Evolutionary conservation across 1,140 invertebrate genomes (phyloP).

Genomic region (Eubasilissa regina): DNA sequence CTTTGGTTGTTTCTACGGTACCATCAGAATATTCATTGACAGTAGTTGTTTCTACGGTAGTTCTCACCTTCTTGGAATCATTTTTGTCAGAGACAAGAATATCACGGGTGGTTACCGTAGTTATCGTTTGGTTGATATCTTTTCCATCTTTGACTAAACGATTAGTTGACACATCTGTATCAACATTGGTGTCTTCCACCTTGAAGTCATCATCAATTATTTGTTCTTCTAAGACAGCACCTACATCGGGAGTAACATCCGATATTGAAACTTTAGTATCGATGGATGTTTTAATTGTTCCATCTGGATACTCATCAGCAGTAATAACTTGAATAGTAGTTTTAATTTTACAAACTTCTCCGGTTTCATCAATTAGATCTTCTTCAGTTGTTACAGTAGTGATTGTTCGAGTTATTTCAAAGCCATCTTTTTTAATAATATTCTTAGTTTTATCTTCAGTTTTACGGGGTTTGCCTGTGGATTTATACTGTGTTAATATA

Average conservation of each 20-base stretch:
- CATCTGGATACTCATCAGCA: slow-evolving; percentile 69
- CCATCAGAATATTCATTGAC: slow-evolving; percentile 66
- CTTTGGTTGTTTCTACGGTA: slow-evolving; percentile 68
- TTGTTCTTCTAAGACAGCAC: slow-evolving; percentile 41
- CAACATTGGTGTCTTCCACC: slow-evolving; percentile 64
- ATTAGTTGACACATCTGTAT: slow-evolving; percentile 65
- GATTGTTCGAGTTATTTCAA: slow-evolving; percentile 65
- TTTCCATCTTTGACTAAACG: slow-evolving; percentile 63
- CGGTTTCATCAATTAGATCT: slow-evolving; percentile 65
- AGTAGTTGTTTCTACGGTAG: slow-evolving; percentile 67
- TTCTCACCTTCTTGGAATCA: slow-evolving; percentile 67
- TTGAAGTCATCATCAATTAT: slow-evolving; percentile 50
- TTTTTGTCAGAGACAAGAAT: slow-evolving; percentile 64
- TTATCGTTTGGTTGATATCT: slow-evolving; percentile 66
- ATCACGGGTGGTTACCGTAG: slow-evolving; percentile 67
- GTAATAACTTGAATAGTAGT: slow-evolving; percentile 66
- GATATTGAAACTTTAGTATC: slow-evolving; percentile 61
- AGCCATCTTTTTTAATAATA: slow-evolving; percentile 64
- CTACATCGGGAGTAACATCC: slow-evolving; percentile 50
- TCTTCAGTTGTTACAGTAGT: slow-evolving; percentile 65
- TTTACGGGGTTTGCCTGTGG: slow-evolving; percentile 65
- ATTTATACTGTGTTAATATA: slow-evolving; percentile 62
- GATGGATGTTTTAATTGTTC: slow-evolving; percentile 63
- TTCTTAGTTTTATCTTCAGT: slow-evolving; percentile 63
- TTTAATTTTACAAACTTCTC: slow-evolving; percentile 66